Evolutionary conservation across 2,797 vertebrate genomes (phyloP).

Genomic region (Cyclura pinguis): DNA sequence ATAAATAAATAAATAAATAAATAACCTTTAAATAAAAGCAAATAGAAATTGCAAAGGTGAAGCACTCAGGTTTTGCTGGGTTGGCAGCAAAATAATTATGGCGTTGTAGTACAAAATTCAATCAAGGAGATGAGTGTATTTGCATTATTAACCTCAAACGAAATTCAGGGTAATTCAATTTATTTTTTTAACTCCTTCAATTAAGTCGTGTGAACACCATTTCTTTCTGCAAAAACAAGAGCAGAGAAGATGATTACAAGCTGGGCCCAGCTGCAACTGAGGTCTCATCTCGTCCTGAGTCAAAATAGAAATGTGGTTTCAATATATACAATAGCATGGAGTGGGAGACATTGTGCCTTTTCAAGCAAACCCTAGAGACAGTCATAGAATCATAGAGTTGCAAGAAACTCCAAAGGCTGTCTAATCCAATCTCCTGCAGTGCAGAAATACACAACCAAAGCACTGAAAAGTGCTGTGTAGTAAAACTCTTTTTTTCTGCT

Average conservation of each 20-base stretch:
- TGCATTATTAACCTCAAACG: constrained; percentile 39
- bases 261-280: neutral
- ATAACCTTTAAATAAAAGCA: constrained; percentile 32
- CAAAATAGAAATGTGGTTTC: neutral
- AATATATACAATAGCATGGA: no score
- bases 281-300: neutral
- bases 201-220: constrained; percentile 37
- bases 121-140: neutral
- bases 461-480: no score
- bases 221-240: constrained; percentile 3
- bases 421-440: no score
- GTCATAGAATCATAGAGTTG: no score
- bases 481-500: no score
- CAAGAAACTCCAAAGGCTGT: no score
- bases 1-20: neutral
- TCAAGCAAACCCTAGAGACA: neutral
- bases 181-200: constrained; percentile 50
- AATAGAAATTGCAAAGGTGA: constrained; percentile 12
- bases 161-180: constrained; percentile 57
- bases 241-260: fast-evolving
- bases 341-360: neutral
- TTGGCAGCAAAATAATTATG: constrained; percentile 14
- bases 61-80: neutral
- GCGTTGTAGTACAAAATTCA: constrained; percentile 44
- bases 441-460: no score